Base-by-base conservation (phyloP, 2,113 vertebrate species). In the Myodes glareolus region DNA sequence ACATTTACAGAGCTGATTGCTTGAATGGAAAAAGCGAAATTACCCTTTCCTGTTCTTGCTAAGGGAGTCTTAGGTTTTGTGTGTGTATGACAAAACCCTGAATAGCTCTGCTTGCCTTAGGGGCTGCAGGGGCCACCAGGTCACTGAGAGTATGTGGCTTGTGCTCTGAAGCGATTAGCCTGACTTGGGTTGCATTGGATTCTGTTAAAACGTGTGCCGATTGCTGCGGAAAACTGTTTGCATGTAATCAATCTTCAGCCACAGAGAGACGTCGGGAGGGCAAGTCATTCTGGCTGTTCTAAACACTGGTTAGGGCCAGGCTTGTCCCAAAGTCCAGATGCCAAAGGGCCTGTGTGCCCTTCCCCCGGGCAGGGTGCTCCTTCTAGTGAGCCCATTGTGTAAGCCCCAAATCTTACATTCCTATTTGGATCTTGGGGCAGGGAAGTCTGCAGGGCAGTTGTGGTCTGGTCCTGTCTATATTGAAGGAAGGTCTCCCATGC, bases 161-260 rank as follows among this genome's bases (percentile, higher is more conserved):
- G 76, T 75, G 94, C 92, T 98, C 96, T 39, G 91, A 97, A 97
- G 92, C 91, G 92, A 97, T 98, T 97, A 97, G 96, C 47, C 84
- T 92, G 96, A 96, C 80, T 93, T 45, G 52, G 45, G 42, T 78
- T 90, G 95, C 94, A 65, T 88, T 95, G 96, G 93, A 92, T 97
- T 98, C 96, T 97, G 92, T 90, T 95, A 96, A 96, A 97, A 80
- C 3, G 2, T 67, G 93, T 96, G 95, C 92, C 68, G 0, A 96
- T 97, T 88, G 95, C 96, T 93, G 94, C 14, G 39, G 73, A 97
- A 97, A 97, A 87, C 96, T 82, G 91, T 98, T 98, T 97, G 95
- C 84, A 78, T 97, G 91, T 96, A 96, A 98, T 98, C 97, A 98
- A 87, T 98, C 98, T 97, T 96, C 91, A 78, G 93, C 36, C 1